These are phyloP conservation scores for Tinamus major DNA, from an alignment of 2,797 vertebrate species.

Conservation along the genomic window DNA sequence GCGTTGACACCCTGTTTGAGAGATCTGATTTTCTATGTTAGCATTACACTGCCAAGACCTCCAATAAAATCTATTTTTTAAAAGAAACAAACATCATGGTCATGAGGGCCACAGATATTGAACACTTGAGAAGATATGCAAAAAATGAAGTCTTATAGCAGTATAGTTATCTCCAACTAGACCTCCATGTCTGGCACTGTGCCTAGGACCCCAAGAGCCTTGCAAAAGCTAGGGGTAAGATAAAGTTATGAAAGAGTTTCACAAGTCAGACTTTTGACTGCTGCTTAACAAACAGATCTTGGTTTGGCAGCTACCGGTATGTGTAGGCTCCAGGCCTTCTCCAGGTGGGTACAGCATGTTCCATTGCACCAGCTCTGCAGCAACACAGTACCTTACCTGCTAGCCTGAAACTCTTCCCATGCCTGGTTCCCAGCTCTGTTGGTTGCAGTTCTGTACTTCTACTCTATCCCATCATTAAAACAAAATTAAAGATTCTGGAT, in stretches of 20 bases:
- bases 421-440: background rate
- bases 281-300: background rate
- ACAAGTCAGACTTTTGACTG: background rate
- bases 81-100: constrained; percentile 17
- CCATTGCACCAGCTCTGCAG: background rate
- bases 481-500: constrained; percentile 2
- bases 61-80: background rate
- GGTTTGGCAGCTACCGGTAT: rapidly evolving
- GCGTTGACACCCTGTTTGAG: background rate
- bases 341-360: background rate
- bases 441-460: background rate
- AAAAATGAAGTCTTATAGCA: background rate
- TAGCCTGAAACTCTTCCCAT: background rate
- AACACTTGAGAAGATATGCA: constrained; percentile 21
- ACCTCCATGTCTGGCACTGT: background rate
- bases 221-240: background rate
- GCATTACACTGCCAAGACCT: background rate
- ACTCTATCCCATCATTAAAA: background rate
- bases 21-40: rapidly evolving
- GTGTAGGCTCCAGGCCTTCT: background rate
- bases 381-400: rapidly evolving
- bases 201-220: background rate
- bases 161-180: background rate
- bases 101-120: constrained; percentile 26
- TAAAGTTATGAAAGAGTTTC: background rate